A percentile compares a stretch with the other conserved stretches of the same genome.
Evolutionary conservation across 2,113 vertebrate species (phyloP).

Genomic region (Phyllostomus discolor): DNA sequence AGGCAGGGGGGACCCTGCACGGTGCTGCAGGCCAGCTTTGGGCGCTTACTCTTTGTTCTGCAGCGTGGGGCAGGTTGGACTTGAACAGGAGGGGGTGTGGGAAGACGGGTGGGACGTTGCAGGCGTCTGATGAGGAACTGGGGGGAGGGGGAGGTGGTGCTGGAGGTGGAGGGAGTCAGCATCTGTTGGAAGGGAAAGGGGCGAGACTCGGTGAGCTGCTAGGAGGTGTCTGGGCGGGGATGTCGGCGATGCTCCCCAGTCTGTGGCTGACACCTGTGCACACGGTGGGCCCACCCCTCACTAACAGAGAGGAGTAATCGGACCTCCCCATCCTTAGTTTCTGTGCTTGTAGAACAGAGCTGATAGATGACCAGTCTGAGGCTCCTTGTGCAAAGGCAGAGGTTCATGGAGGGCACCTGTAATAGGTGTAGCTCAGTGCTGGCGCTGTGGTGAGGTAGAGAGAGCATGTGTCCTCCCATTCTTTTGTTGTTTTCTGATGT

Average conservation of each 20-base stretch:
- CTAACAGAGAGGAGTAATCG: background rate
- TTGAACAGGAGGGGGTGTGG: background rate
- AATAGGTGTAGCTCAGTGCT: too few relatives aligned
- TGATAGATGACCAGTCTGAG: background rate
- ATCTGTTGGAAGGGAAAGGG: background rate
- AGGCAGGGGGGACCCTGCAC: background rate
- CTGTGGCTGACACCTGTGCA: background rate
- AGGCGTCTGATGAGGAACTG: background rate
- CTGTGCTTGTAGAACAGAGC: background rate
- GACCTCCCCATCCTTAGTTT: background rate
- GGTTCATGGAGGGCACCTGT: background rate
- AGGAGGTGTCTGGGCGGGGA: too few relatives aligned
- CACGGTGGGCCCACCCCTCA: background rate
- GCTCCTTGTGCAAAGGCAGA: background rate
- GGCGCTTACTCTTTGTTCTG: background rate
- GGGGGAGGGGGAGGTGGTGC: background rate
- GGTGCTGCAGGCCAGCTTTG: rapidly evolving
- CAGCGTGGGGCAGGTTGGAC: too few relatives aligned
- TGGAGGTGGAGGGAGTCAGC: background rate
- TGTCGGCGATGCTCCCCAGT: background rate
- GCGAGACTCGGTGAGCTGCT: background rate
- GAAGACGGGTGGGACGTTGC: background rate
- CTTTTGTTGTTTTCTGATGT: background rate
- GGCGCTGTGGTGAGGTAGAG: background rate
- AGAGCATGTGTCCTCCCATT: background rate